Conservation (phyloP, 2,888 invertebrate genomes). For the Esperia sulphurella region DNA sequence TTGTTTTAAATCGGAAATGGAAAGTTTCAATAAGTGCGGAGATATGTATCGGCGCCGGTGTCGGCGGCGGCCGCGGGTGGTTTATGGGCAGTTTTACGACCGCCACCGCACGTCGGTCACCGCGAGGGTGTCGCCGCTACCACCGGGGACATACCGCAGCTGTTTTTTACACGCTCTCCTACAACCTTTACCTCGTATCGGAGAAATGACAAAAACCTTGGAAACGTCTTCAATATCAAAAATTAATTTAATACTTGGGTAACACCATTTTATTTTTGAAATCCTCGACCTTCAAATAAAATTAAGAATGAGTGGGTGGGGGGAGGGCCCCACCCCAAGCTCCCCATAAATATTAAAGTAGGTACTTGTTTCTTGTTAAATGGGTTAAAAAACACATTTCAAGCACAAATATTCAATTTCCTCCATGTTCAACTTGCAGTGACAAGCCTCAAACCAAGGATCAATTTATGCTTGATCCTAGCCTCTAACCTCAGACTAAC, state of each 20-base stretch:
- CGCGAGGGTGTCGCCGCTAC: slow-evolving; percentile 60
- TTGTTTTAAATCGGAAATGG: slow-evolving; percentile 32
- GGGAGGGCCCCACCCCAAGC: too few species aligned
- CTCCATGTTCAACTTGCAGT: too few species aligned
- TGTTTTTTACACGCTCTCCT: slow-evolving; percentile 80
- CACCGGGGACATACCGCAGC: slow-evolving; percentile 64
- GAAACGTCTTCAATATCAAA: slow-evolving; percentile 15
- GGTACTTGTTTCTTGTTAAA: too few species aligned
- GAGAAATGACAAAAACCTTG: slow-evolving; percentile 28
- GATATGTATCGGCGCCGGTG: slow-evolving; percentile 39
- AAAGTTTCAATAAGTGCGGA: slow-evolving; percentile 54
- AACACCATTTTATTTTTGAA: too few species aligned
- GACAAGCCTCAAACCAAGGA: too few species aligned
- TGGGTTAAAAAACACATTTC: too few species aligned
- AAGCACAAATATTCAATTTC: too few species aligned
- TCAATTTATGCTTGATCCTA: too few species aligned
- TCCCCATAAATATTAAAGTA: too few species aligned
- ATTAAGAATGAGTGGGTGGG: too few species aligned
- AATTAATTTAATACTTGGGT: neutral
- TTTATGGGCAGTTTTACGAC: slow-evolving; percentile 72
- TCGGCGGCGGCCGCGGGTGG: slow-evolving; percentile 29
- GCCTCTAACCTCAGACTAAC: too few species aligned
- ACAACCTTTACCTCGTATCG: slow-evolving; percentile 48
- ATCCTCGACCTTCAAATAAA: too few species aligned
- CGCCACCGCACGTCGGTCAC: slow-evolving; percentile 60